Evolutionary conservation across 1,140 invertebrate species (phyloP).

Genomic region (Drosophila grimshawi): DNA sequence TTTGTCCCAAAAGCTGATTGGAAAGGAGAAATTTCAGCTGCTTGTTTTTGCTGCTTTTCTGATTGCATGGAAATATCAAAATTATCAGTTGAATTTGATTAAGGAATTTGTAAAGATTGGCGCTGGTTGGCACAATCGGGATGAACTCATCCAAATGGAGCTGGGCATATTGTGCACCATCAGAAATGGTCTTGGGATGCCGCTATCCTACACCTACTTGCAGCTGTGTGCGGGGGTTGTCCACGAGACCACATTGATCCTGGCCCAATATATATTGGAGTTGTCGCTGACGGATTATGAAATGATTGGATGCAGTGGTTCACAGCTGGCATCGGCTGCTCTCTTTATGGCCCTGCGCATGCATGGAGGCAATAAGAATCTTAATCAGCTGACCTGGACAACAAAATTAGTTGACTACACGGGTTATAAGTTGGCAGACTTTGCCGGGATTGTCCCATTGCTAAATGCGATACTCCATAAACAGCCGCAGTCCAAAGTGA

Average conservation of each 20-base stretch:
- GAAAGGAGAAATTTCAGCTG: constrained; percentile 93
- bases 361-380: constrained; percentile 86
- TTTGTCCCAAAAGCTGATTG: constrained; percentile 89
- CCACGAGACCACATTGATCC: constrained; percentile 95
- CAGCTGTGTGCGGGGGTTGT: constrained; percentile 92
- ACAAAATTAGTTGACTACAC: no score
- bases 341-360: constrained; percentile 95
- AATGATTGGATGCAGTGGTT: constrained; percentile 91
- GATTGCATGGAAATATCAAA: constrained; percentile 95
- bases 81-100: no score
- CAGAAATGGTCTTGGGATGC: constrained; percentile 96
- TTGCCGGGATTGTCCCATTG: no score
- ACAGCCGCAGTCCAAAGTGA: no score
- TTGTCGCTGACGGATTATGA: constrained; percentile 96
- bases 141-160: constrained; percentile 96
- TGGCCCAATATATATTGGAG: constrained; percentile 97
- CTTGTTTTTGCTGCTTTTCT: constrained; percentile 96
- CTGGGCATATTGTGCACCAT: constrained; percentile 92
- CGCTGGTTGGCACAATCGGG: constrained; percentile 86
- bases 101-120: no score
- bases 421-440: no score
- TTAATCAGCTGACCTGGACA: no score
- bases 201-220: constrained; percentile 97
- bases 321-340: constrained; percentile 93
- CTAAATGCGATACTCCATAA: no score